Conservation (phyloP, 2,888 invertebrate species). For the Cheilosia vulpina region DNA sequence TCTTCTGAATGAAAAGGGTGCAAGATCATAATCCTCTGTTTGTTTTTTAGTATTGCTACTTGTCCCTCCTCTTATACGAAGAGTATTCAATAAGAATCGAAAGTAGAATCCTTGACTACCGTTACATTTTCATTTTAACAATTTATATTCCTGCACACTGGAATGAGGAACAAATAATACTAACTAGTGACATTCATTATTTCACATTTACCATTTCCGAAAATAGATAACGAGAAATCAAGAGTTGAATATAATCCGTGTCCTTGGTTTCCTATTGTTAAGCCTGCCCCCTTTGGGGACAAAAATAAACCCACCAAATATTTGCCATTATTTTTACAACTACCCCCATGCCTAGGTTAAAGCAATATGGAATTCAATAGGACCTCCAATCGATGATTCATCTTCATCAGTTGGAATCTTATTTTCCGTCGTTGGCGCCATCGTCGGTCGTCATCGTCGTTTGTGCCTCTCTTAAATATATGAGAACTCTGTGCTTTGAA, state of each 20-base stretch:
- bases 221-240: constrained; percentile 44
- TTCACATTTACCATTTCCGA: constrained; percentile 42
- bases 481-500: constrained; percentile 69
- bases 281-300: constrained; percentile 5
- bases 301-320: constrained; percentile 44
- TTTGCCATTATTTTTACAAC: constrained; percentile 52
- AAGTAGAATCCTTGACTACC: constrained; percentile 31
- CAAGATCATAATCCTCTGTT: no score
- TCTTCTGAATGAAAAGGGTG: no score
- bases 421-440: constrained; percentile 39
- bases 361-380: constrained; percentile 55
- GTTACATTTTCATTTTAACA: neutral
- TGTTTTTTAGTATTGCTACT: neutral
- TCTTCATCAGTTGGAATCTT: constrained; percentile 64
- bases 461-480: constrained; percentile 36
- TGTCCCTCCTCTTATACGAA: constrained; percentile 14
- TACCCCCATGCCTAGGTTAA: constrained; percentile 34
- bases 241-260: constrained; percentile 58
- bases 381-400: constrained; percentile 60
- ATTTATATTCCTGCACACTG: neutral
- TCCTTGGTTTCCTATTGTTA: constrained; percentile 24
- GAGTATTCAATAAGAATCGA: constrained; percentile 39
- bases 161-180: constrained; percentile 6
- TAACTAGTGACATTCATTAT: constrained; percentile 59
- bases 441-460: constrained; percentile 5